Base-by-base conservation (phyloP, 2,113 vertebrate genomes). In the Pseudonaja textilis region DNA sequence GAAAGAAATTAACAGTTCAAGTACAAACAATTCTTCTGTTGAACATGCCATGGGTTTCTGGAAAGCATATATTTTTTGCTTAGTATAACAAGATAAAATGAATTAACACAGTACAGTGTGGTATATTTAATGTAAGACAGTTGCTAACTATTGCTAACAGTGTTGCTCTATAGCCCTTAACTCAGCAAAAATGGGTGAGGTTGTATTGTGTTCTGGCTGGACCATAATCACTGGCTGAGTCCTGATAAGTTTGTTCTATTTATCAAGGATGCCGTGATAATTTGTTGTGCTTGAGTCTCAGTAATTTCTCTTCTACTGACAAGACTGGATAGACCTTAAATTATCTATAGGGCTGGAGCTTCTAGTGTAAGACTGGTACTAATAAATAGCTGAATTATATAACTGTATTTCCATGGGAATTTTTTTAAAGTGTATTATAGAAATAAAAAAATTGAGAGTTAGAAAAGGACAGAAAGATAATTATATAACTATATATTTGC, bases 351-450 rank as follows among this genome's bases (percentile, higher is more conserved):
- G 52, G 0, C 54, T 86, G n/a, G 64, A 55, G 9, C 18, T 55
- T 64, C 88, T 50, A 25, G 8, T 2, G 59, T 45, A 23, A 0
- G 42, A 52, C 7, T 86, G 89, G 1, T 81, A 85, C 25, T 1
- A 0, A 47, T 0, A 1, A 74, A 87, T 1, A 0, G 50, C 85
- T 0, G 0, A 29, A 87, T 0, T 0, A 22, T 26, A 61, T 26
- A 52, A 52, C 4, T 7, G 8, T 7, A 39, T 93, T 89, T 52
- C 29, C 11, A 69, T 69, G 12, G 64, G 11, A 69, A 2, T 16
- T 69, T 69, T 69, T 69, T n/a, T 47, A 8, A 47, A 47, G 47
- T 47, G 7, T 2, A n/a, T 69, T 69, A 69, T 69, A 69, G 29
- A 69, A 69, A n/a, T 69, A 16, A 69, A 69, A 69, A n/a, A 69